Percentiles rank a stretch among this genome's conserved stretches.
phyloP scores from a whole-genome alignment of 2,113 vertebrate genomes.

The Piaya cayana region DNA sequence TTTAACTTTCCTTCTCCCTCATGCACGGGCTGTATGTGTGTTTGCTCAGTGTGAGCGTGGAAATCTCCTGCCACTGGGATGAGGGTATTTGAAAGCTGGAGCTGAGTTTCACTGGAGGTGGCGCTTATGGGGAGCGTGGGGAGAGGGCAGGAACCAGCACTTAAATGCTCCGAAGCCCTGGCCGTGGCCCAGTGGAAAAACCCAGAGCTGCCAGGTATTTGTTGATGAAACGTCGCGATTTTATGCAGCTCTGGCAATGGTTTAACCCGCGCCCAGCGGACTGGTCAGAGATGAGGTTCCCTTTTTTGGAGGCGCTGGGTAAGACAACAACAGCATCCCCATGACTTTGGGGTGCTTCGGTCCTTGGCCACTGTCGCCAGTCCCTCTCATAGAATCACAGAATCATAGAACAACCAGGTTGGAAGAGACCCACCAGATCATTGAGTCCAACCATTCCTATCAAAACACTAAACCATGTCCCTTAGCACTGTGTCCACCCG shows the following conservation, averaged over 20 bases:
- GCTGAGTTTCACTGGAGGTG: neutral
- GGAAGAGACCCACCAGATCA: too few species aligned
- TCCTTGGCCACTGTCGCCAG: accelerated
- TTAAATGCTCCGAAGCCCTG: neutral
- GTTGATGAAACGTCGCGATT: neutral
- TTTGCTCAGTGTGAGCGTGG: neutral
- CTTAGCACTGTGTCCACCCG: too few species aligned
- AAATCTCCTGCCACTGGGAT: neutral
- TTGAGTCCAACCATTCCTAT: too few species aligned
- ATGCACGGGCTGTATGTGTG: accelerated
- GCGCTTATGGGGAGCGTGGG: accelerated
- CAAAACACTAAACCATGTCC: too few species aligned
- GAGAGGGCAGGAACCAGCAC: neutral
- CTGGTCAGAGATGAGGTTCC: accelerated
- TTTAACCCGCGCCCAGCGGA: neutral
- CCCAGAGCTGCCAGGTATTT: neutral
- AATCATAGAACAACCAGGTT: too few species aligned
- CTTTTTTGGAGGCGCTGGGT: neutral
- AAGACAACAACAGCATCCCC: accelerated
- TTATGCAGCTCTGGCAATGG: neutral
- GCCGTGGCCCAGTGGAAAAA: neutral
- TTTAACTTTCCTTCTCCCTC: neutral
- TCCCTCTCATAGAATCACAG: too few species aligned
- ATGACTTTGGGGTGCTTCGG: neutral
- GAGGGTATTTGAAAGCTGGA: neutral